Evolutionary conservation across 2,797 vertebrate genomes (phyloP).

Genomic region (Esox masquinongy): DNA sequence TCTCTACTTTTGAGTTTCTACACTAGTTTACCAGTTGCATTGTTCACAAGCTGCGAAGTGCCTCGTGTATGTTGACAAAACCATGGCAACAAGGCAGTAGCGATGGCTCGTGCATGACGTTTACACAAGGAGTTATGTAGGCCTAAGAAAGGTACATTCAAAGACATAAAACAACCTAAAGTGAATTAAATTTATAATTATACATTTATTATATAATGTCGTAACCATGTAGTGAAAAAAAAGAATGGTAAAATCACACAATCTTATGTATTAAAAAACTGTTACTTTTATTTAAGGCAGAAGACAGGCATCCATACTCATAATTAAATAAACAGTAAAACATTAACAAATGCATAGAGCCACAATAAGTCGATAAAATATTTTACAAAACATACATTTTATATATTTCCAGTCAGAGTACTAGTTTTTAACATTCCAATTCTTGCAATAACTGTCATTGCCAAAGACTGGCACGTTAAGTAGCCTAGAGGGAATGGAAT

Average conservation of each 20-base stretch:
- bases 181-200: background rate
- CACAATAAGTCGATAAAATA: background rate
- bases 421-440: too few relatives aligned
- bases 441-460: too few relatives aligned
- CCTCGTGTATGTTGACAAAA: slow-evolving; percentile 43
- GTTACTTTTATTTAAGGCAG: background rate
- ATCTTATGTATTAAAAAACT: background rate
- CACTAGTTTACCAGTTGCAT: background rate
- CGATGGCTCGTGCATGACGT: background rate
- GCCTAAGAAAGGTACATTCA: background rate
- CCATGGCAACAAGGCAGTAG: slow-evolving; percentile 55
- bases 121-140: background rate
- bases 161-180: background rate
- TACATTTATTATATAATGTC: background rate
- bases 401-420: too few relatives aligned
- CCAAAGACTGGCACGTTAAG: too few relatives aligned
- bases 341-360: background rate
- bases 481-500: too few relatives aligned
- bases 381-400: slow-evolving; percentile 1
- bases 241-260: background rate
- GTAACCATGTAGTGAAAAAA: background rate
- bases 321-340: background rate
- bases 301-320: background rate
- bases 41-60: background rate
- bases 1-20: background rate